Percentiles rank a stretch among this genome's conserved stretches.
Evolutionary conservation across 2,797 vertebrate genomes (phyloP).

Genomic region (Acridotheres tristis): DNA sequence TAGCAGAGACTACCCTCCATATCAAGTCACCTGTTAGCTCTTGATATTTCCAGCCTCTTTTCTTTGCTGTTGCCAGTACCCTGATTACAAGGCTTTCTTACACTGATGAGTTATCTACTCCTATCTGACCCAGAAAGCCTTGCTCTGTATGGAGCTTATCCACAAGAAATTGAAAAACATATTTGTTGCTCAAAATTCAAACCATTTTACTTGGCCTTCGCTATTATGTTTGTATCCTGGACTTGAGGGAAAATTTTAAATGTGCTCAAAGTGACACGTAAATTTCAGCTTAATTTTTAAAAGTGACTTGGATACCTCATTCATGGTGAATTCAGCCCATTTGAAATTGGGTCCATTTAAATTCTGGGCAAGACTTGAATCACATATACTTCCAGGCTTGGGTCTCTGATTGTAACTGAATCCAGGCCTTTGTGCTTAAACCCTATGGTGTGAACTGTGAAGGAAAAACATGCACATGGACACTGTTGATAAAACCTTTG

Average conservation of each 20-base stretch:
- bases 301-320: neutral
- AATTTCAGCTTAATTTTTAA: neutral
- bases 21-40: conserved; percentile 23
- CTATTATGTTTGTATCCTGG: neutral
- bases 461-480: neutral
- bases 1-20: neutral
- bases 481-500: neutral
- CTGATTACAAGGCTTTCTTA: neutral
- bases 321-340: neutral
- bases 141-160: neutral
- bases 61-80: neutral
- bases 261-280: neutral
- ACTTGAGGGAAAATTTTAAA: neutral
- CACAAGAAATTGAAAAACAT: neutral
- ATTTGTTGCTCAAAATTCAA: neutral
- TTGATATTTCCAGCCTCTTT: neutral
- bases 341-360: neutral
- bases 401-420: neutral
- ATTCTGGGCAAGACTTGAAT: neutral
- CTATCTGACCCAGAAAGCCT: neutral
- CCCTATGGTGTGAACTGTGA: neutral
- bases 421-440: neutral
- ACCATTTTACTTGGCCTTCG: neutral
- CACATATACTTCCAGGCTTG: neutral
- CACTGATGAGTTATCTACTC: neutral